A percentile compares a stretch with the other conserved stretches of the same genome.
Conservation (phyloP, 2,797 vertebrate genomes). For the Spheniscus humboldti region DNA sequence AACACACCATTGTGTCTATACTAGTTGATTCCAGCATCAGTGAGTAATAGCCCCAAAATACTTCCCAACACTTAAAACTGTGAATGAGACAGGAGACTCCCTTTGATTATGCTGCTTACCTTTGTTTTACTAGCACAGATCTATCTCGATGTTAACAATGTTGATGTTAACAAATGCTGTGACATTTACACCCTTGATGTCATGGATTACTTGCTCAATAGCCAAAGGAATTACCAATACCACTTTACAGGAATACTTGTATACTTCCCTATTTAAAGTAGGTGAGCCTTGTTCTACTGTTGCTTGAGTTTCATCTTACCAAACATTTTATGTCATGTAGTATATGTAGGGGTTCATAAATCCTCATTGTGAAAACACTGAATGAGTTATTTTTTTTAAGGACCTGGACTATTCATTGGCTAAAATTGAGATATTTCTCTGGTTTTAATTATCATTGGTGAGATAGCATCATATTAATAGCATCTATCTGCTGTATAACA, state of each 20-base stretch:
- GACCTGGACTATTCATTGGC: background rate
- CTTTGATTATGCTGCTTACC: background rate
- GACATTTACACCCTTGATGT: background rate
- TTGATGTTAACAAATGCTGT: background rate
- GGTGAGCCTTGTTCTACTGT: background rate
- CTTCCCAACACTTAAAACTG: background rate
- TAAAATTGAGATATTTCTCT: background rate
- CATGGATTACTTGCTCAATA: background rate
- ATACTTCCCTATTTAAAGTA: background rate
- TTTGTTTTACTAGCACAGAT: background rate
- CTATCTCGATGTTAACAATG: background rate
- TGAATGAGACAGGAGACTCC: background rate
- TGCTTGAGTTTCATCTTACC: background rate
- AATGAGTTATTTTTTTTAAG: background rate
- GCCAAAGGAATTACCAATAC: background rate
- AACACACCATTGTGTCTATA: background rate
- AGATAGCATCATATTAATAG: background rate
- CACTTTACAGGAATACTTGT: background rate
- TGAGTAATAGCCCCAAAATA: background rate
- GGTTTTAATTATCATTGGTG: background rate
- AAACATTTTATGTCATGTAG: background rate
- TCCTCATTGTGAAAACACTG: background rate
- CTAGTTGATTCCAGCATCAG: background rate
- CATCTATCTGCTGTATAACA: background rate
- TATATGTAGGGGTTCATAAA: background rate